Base-by-base conservation (phyloP, 2,888 invertebrate genomes). In the Diadegma fenestrale region DNA sequence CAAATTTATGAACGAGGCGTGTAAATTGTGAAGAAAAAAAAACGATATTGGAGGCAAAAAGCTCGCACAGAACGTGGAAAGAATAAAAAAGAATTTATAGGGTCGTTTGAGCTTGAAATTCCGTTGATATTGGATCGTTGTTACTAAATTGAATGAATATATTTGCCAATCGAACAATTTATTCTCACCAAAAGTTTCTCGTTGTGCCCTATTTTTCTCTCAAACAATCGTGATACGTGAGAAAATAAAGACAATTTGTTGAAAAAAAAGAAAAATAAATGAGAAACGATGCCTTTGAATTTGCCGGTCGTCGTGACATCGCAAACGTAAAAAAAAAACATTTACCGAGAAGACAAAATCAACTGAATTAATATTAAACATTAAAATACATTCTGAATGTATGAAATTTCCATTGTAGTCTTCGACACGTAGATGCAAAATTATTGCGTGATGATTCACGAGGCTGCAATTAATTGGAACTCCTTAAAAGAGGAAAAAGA, bases 271-370 rank as follows among this genome's bases (percentile, higher is more conserved):
- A 48, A 17, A 33, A 41, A 19, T 8, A 69, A 30, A 84, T 89
- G 86, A 85, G 83, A 81, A 89, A 89, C 83, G 83, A 90, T 92
- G 91, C 90, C 91, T 90, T 92, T 87, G 26, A 58, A 87, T 84
- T 89, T 89, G 89, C 86, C 89, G 87, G 87, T 89, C 87, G 86
- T 87, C 82, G 79, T 85, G 89, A 84, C 83, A 84, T 88, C 83
- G 89, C 89, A 91, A 88, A 84, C 75, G 69, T 85, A 82, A 86
- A 87, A 87, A 72, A 43, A 45, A 73, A 78, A 33, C 66, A n/a
- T 58, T 41, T 12, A 71, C 19, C 68, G 26, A 61, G 30, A 63
- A 81, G 17, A 37, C 37, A 81, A 86, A 87, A 87, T 86, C 87
- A 88, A 87, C 87, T 89, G 87, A 88, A 89, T 88, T 88, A 89